A percentile compares a stretch with the other conserved stretches of the same genome.
These are phyloP conservation scores for Aquatica leii DNA, from an alignment of 2,888 invertebrate species.

Conservation along the genomic window DNA sequence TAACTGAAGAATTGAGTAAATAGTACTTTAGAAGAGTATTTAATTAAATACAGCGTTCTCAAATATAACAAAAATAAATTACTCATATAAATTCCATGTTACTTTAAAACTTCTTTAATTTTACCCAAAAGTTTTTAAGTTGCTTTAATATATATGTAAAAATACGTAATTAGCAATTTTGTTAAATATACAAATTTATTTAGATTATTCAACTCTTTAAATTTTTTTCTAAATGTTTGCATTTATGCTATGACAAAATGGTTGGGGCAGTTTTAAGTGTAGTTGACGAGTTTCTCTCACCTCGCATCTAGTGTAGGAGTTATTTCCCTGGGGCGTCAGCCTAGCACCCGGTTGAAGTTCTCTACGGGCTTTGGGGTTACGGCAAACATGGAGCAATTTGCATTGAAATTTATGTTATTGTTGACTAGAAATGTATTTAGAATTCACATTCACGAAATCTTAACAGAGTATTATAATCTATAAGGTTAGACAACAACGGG, in stretches of 20 bases:
- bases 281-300: slow-evolving; percentile 44
- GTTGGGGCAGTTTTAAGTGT: slow-evolving; percentile 40
- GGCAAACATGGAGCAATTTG: slow-evolving; percentile 52
- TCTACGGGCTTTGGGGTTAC: slow-evolving; percentile 48
- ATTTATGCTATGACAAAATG: slow-evolving; percentile 22
- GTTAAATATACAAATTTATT: too few relatives aligned
- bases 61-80: too few relatives aligned
- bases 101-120: too few relatives aligned
- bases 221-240: slow-evolving; percentile 9
- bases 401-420: slow-evolving; percentile 55
- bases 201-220: too few relatives aligned
- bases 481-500: slow-evolving; percentile 29
- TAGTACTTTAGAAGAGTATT: too few relatives aligned
- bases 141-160: too few relatives aligned
- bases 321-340: slow-evolving; percentile 46
- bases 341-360: slow-evolving; percentile 48
- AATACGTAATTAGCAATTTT: too few relatives aligned
- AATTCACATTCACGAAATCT: slow-evolving; percentile 38
- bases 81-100: too few relatives aligned
- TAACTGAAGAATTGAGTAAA: too few relatives aligned
- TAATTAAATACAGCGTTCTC: too few relatives aligned
- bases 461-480: slow-evolving; percentile 35
- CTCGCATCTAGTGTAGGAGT: slow-evolving; percentile 36
- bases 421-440: slow-evolving; percentile 51
- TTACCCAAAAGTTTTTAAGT: too few relatives aligned